Percentiles rank a stretch among this genome's conserved stretches.
Conservation (phyloP, 2,888 invertebrate genomes). For the Plusia festucae region DNA sequence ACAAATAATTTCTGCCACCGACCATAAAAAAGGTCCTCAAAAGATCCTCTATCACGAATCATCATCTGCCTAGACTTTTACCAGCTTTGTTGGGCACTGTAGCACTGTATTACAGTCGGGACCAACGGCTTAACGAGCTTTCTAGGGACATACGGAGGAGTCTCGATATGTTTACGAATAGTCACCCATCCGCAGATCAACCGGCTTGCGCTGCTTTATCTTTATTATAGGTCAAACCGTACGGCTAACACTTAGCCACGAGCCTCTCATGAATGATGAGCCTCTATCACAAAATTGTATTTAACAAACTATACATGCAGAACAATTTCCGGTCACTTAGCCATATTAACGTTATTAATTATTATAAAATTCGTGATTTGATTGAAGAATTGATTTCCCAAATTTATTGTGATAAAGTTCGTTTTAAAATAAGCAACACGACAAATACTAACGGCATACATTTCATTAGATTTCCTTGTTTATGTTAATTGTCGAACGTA, state of each 20-base stretch:
- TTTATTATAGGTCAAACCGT: too few species aligned
- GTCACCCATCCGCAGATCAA: too few species aligned
- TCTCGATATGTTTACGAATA: too few species aligned
- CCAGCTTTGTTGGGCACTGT: too few species aligned
- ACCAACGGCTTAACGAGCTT: too few species aligned
- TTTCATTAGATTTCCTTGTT: neutral
- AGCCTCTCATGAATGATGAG: too few species aligned
- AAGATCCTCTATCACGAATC: constrained; percentile 13
- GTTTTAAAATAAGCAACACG: neutral
- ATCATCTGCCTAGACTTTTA: too few species aligned
- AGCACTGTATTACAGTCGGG: too few species aligned
- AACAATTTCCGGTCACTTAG: neutral
- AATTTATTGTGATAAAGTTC: neutral
- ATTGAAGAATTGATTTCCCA: neutral
- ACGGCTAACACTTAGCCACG: too few species aligned
- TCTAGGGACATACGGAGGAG: too few species aligned
- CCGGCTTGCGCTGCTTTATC: too few species aligned
- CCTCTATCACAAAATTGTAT: constrained; percentile 15
- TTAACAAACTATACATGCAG: neutral
- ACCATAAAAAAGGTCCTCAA: constrained; percentile 49
- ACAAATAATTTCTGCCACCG: constrained; percentile 58
- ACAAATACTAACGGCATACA: neutral
- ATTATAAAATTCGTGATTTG: neutral
- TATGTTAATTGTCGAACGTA: neutral
- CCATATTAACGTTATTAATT: neutral